A percentile compares a stretch with the other conserved stretches of the same genome.
These are phyloP conservation scores for Uloborus plumipes DNA, from an alignment of 2,888 invertebrate genomes.

Conservation along the genomic window DNA sequence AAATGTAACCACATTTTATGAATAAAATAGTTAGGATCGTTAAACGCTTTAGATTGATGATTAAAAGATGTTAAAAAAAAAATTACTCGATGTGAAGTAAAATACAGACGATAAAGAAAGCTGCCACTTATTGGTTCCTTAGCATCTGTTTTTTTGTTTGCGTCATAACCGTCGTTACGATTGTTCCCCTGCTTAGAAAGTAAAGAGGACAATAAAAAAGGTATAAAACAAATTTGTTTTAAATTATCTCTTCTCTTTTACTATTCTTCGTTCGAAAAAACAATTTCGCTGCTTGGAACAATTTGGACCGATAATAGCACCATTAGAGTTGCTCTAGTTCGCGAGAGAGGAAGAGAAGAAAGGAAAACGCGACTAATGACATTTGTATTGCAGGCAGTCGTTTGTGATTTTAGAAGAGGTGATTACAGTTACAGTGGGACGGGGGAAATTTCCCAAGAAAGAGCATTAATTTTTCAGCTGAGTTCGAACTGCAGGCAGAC, in stretches of 20 bases:
- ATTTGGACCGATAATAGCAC: slow-evolving; percentile 23
- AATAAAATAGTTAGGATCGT: no score
- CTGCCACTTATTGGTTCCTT: no score
- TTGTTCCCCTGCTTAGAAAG: no score
- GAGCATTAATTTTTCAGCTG: slow-evolving; percentile 17
- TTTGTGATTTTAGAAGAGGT: slow-evolving; percentile 23
- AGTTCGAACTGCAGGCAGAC: neutral
- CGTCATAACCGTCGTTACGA: no score
- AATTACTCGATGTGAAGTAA: no score
- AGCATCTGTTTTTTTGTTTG: no score
- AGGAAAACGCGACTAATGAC: slow-evolving; percentile 12
- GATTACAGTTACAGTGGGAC: slow-evolving; percentile 23
- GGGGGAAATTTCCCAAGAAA: slow-evolving; percentile 14
- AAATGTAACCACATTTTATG: no score
- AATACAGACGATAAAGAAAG: no score
- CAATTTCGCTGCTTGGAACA: slow-evolving; percentile 17
- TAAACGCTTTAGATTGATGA: no score
- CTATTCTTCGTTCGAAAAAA: slow-evolving; percentile 17
- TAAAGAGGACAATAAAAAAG: no score
- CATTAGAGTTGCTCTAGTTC: slow-evolving; percentile 9
- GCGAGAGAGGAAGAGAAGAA: neutral
- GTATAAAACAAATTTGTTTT: slow-evolving; percentile 19
- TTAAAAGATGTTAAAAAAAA: no score
- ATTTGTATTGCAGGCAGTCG: slow-evolving; percentile 24
- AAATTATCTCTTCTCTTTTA: slow-evolving; percentile 25